phyloP scores from a whole-genome alignment of 2,113 vertebrate genomes.

The Athene noctua region DNA sequence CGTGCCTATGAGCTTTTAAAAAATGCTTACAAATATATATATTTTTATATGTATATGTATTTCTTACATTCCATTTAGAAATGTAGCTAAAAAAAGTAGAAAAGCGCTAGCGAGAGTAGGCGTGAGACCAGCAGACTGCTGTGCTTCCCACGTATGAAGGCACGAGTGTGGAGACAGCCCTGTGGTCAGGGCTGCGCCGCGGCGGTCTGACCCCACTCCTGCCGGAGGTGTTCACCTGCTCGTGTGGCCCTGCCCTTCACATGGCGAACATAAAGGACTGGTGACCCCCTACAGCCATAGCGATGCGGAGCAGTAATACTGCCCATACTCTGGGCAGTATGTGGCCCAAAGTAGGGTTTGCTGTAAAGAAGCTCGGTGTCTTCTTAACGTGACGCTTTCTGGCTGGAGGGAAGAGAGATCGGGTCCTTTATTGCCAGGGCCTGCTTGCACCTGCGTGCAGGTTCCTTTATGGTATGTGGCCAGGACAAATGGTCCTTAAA shows the following conservation, averaged over 20 bases:
- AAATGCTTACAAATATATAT: slow-evolving; percentile 43
- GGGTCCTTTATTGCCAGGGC: not conserved
- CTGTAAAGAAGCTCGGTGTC: not conserved
- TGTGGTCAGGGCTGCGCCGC: not conserved
- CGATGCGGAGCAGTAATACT: not conserved
- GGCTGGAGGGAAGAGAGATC: not conserved
- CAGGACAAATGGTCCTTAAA: not conserved
- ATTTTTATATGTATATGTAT: not conserved
- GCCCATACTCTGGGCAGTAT: not conserved
- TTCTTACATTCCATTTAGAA: slow-evolving; percentile 7
- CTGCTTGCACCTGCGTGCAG: not conserved
- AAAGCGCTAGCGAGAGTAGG: not conserved
- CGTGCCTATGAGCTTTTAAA: not conserved
- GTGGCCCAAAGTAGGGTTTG: fast-evolving
- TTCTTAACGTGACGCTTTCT: not conserved
- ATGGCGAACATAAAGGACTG: fast-evolving
- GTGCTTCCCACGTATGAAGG: slow-evolving; percentile 1
- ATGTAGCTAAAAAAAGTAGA: slow-evolving; percentile 34
- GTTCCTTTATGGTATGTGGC: not conserved
- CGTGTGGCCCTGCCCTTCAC: not conserved
- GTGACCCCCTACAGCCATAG: not conserved
- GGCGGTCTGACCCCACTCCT: not conserved
- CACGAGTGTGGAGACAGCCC: slow-evolving; percentile 4
- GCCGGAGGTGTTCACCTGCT: not conserved
- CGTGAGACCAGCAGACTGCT: not conserved